These are phyloP conservation scores for Helicoverpa zea DNA, from an alignment of 1,140 invertebrate species.

Conservation along the genomic window DNA sequence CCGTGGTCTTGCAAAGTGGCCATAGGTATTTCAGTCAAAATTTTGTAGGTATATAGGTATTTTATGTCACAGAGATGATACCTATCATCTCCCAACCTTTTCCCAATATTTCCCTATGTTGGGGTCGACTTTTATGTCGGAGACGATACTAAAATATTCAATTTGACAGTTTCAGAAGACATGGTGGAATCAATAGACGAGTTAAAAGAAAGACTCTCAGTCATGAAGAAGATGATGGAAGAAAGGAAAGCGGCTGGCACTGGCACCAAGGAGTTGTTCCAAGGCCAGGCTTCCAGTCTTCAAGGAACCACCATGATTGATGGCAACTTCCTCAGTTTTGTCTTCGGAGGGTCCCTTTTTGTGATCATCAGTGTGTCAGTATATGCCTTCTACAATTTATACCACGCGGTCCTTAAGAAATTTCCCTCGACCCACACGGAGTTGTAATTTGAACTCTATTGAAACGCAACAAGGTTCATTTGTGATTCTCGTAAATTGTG, in stretches of 20 bases:
- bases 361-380: slow-evolving; percentile 93
- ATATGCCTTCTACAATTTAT: slow-evolving; percentile 94
- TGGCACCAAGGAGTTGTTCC: slow-evolving; percentile 82
- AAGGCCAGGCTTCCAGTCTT: slow-evolving; percentile 83
- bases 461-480: slow-evolving; percentile 32
- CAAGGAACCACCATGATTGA: slow-evolving; percentile 90
- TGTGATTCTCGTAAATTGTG: slow-evolving; percentile 30
- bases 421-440: slow-evolving; percentile 92
- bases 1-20: no score
- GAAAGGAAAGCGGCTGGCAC: slow-evolving; percentile 87
- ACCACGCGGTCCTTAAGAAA: slow-evolving; percentile 93
- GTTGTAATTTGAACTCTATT: slow-evolving; percentile 85
- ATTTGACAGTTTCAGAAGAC: slow-evolving; percentile 83
- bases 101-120: no score
- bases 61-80: no score
- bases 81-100: no score
- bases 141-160: no score
- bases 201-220: slow-evolving; percentile 90
- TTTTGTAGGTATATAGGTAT: no score
- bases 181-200: slow-evolving; percentile 93
- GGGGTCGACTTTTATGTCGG: no score
- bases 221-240: slow-evolving; percentile 93
- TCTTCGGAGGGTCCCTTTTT: slow-evolving; percentile 91
- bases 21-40: no score
- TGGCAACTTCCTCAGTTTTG: slow-evolving; percentile 92